Conservation (phyloP, 2,888 invertebrate species). For the Cerastoderma edule region DNA sequence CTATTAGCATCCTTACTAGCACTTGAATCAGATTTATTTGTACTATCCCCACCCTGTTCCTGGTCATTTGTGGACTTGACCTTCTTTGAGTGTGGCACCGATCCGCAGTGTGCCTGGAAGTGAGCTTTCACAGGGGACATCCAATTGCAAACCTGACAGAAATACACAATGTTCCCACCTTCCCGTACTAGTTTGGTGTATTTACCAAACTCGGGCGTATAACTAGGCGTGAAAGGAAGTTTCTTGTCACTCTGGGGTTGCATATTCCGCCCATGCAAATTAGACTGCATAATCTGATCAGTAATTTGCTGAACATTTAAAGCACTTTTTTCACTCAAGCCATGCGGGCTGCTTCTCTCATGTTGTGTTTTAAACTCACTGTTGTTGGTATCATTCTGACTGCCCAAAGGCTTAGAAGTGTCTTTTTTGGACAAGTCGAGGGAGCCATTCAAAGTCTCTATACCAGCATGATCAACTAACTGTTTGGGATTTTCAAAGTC, state of each 20-base stretch:
- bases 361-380: conserved; percentile 5
- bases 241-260: conserved; percentile 8
- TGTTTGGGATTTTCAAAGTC: conserved; percentile 50
- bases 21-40: conserved; percentile 21
- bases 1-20: conserved; percentile 2
- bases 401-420: neutral
- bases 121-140: conserved; percentile 73
- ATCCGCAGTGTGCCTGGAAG: conserved; percentile 71
- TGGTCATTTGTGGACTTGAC: conserved; percentile 60
- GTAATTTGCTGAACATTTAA: conserved; percentile 64
- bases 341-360: neutral
- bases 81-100: conserved; percentile 63
- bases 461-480: conserved; percentile 52
- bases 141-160: conserved; percentile 77
- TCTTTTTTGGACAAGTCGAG: conserved; percentile 53
- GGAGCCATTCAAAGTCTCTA: conserved; percentile 53
- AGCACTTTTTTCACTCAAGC: conserved; percentile 5
- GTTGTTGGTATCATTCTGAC: neutral
- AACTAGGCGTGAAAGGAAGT: conserved; percentile 57
- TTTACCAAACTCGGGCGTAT: conserved; percentile 74
- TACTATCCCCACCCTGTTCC: conserved; percentile 20
- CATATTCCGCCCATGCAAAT: conserved; percentile 42
- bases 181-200: conserved; percentile 75
- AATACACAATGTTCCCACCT: conserved; percentile 77
- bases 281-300: conserved; percentile 67